phyloP scores from a whole-genome alignment of 2,113 vertebrate species.

The Notarius quadriscutis region DNA sequence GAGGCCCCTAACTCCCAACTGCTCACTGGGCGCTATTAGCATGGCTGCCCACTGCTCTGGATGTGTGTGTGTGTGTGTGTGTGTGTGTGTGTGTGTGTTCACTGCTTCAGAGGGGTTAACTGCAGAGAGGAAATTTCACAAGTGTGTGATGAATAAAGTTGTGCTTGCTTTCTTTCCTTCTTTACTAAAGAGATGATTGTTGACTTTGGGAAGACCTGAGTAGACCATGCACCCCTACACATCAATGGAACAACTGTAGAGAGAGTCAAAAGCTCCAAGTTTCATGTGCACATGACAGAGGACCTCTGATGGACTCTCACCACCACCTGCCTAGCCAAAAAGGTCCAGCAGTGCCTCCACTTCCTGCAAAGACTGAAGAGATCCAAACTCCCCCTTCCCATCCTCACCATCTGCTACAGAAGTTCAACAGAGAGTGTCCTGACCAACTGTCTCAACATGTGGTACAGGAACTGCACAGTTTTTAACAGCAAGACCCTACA shows the following conservation, averaged over 20 bases:
- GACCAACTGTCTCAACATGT: neutral
- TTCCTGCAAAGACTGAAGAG: neutral
- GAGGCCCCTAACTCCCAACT: too few relatives aligned
- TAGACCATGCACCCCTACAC: too few relatives aligned
- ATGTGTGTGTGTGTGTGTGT: too few relatives aligned
- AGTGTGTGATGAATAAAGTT: too few relatives aligned
- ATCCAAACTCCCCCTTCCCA: neutral
- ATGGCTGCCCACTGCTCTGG: too few relatives aligned
- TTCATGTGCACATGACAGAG: neutral
- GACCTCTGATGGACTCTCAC: neutral
- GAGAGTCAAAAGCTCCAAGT: neutral
- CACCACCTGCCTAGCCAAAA: neutral
- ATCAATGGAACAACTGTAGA: neutral
- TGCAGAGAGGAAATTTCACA: too few relatives aligned
- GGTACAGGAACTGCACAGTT: neutral
- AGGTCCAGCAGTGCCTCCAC: neutral
- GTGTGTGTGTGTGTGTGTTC: too few relatives aligned
- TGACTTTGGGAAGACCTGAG: too few relatives aligned
- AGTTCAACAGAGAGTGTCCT: neutral
- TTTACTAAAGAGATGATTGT: too few relatives aligned
- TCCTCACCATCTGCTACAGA: neutral
- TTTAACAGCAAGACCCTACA: neutral
- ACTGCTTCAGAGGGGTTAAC: too few relatives aligned
- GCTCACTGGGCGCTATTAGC: too few relatives aligned
- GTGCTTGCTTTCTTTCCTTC: too few relatives aligned